phyloP scores from a whole-genome alignment of 92 coral and sea anemone genomes.

The Parazoanthus atlanticus region DNA sequence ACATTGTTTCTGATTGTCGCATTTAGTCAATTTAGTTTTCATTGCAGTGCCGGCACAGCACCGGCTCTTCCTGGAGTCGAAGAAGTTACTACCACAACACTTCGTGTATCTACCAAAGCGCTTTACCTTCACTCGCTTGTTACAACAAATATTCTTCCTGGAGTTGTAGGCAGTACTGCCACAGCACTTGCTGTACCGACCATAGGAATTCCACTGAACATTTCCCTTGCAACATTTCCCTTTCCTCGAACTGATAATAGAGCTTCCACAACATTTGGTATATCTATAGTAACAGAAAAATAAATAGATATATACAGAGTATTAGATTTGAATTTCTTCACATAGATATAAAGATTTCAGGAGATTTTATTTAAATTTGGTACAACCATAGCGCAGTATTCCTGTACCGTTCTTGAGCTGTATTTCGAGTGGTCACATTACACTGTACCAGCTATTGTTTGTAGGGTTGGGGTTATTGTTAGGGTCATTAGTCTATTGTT shows the following conservation, averaged over 20 bases:
- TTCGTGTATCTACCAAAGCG: background rate
- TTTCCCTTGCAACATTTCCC: slow-evolving; percentile 4
- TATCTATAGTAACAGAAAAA: background rate
- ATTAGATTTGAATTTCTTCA: too few species aligned
- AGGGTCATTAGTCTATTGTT: too few species aligned
- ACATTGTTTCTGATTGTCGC: background rate
- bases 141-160: slow-evolving; percentile 6
- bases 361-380: too few species aligned
- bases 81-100: background rate
- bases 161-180: background rate
- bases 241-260: background rate
- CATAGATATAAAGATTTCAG: too few species aligned
- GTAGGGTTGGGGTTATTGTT: too few species aligned
- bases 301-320: too few species aligned
- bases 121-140: background rate
- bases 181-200: slow-evolving; percentile 23
- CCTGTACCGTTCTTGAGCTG: too few species aligned
- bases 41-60: background rate
- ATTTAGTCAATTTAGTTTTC: background rate
- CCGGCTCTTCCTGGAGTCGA: background rate
- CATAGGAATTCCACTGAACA: background rate
- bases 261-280: slow-evolving; percentile 18
- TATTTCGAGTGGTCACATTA: too few species aligned
- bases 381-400: too few species aligned
- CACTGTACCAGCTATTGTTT: too few species aligned